These are phyloP conservation scores for Gyrodactylus salaris DNA, from an alignment of 1,140 invertebrate genomes.

Conservation along the genomic window DNA sequence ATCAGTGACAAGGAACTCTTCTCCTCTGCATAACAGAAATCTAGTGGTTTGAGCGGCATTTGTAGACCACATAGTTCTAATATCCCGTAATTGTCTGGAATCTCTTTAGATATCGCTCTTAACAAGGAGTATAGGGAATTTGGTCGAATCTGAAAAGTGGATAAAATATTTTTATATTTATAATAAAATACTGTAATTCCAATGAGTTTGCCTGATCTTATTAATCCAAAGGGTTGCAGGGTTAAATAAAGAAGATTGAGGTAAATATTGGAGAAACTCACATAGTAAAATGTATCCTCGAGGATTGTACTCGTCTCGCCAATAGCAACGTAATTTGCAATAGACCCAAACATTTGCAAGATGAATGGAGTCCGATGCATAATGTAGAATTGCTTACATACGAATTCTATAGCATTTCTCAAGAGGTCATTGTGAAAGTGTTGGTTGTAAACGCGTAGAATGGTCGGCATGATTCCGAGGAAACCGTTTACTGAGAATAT, in stretches of 20 bases:
- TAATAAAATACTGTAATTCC: no score
- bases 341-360: conserved; percentile 86
- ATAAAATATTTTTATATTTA: not conserved
- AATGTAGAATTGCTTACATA: conserved; percentile 86
- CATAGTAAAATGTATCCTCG: not conserved
- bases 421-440: conserved; percentile 73
- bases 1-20: conserved; percentile 17
- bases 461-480: conserved; percentile 73
- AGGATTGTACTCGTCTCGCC: conserved; percentile 15
- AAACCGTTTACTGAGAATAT: conserved; percentile 29
- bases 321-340: conserved; percentile 58
- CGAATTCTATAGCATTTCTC: conserved; percentile 72
- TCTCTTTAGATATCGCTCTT: conserved; percentile 48
- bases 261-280: not conserved
- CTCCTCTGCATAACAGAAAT: conserved; percentile 21
- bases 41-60: conserved; percentile 64
- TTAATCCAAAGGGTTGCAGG: no score
- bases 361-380: conserved; percentile 92
- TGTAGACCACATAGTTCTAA: conserved; percentile 71
- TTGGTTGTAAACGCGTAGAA: conserved; percentile 74
- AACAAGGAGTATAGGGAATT: conserved; percentile 58
- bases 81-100: conserved; percentile 60
- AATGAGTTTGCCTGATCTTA: no score
- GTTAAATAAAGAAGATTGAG: no score
- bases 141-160: conserved; percentile 36